Conservation (phyloP, 2,888 invertebrate genomes). For the Sarcophaga subvicina region DNA sequence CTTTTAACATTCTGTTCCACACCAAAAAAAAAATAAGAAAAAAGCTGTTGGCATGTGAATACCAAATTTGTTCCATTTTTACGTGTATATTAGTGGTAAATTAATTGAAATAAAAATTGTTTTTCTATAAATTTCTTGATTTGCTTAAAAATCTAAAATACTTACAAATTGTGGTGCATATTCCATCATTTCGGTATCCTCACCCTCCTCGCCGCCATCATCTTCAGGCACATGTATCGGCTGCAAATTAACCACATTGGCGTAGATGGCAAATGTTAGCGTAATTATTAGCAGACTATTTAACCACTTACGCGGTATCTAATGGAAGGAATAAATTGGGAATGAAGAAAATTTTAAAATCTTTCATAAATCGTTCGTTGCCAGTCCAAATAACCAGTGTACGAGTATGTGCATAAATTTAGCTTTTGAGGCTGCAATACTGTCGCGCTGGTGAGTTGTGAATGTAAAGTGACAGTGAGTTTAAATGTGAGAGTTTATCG, state of each 20-base stretch:
- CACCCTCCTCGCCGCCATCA: constrained; percentile 68
- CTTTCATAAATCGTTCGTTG: constrained; percentile 46
- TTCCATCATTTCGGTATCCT: constrained; percentile 77
- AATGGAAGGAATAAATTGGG: background rate
- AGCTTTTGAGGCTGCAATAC: background rate
- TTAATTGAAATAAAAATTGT: constrained; percentile 3
- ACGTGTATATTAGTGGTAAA: constrained; percentile 13
- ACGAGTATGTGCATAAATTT: background rate
- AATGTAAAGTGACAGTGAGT: background rate
- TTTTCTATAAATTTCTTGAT: constrained; percentile 12
- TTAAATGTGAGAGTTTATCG: constrained; percentile 14
- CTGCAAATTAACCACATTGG: constrained; percentile 64
- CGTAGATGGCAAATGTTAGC: constrained; percentile 64
- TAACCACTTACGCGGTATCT: constrained; percentile 66
- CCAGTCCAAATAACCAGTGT: background rate
- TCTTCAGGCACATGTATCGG: constrained; percentile 72
- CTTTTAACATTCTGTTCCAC: background rate
- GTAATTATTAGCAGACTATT: constrained; percentile 60
- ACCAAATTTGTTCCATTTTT: constrained; percentile 11
- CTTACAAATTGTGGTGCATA: constrained; percentile 81
- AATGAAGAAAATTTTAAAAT: constrained; percentile 24
- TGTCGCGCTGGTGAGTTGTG: background rate
- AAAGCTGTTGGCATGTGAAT: background rate
- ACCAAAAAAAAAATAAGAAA: background rate
- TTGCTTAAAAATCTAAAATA: constrained; percentile 54